phyloP scores from a whole-genome alignment of 2,797 vertebrate species.

The Malurus splendens region DNA sequence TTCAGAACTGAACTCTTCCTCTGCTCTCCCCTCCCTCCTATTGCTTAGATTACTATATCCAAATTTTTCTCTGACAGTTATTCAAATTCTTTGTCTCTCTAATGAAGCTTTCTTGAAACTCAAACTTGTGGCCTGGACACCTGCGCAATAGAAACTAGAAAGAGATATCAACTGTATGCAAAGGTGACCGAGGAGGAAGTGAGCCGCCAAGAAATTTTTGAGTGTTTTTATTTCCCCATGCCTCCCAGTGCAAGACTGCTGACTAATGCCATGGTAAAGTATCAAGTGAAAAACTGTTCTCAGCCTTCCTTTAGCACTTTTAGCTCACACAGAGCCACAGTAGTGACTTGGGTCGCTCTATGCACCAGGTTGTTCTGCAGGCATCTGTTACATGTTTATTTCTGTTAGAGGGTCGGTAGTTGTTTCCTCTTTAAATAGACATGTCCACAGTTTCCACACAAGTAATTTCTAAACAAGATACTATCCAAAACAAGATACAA shows the following conservation, averaged over 20 bases:
- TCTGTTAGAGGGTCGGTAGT: neutral
- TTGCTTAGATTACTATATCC: neutral
- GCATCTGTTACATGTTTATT: accelerated
- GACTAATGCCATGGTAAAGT: neutral
- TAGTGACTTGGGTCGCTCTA: neutral
- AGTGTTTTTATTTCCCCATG: neutral
- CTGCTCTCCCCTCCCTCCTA: neutral
- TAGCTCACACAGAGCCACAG: neutral
- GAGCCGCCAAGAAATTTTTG: neutral
- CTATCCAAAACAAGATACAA: neutral
- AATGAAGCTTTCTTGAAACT: neutral
- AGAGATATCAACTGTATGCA: neutral
- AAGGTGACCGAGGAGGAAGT: neutral
- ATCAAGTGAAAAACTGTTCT: neutral
- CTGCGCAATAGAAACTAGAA: constrained; percentile 26
- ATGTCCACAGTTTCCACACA: neutral
- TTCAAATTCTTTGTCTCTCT: constrained; percentile 9
- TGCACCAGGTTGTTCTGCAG: accelerated
- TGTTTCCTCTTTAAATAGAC: neutral
- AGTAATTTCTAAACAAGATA: neutral
- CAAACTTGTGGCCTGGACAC: neutral
- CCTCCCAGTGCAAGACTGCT: neutral
- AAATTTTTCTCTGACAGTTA: neutral
- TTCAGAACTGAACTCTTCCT: neutral
- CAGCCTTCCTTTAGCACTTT: neutral